Conservation (phyloP, 2,113 vertebrate genomes). For the Pedionomus torquatus region DNA sequence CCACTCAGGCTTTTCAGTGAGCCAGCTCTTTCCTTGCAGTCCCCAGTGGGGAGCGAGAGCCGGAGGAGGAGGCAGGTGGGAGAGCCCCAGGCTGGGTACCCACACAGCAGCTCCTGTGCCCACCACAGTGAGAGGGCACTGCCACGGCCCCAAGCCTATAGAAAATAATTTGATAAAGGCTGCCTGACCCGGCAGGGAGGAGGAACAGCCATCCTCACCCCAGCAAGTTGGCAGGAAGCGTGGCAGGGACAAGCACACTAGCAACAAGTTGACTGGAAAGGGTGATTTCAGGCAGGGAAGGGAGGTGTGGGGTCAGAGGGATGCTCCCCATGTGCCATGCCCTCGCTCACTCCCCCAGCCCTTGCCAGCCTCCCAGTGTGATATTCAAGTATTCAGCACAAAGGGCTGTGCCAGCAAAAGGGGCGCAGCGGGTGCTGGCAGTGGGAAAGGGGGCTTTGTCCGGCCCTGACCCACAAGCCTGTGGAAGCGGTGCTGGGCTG, state of each 20-base stretch:
- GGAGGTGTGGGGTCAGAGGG: neutral
- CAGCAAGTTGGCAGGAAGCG: neutral
- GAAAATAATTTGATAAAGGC: neutral
- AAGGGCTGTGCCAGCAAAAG: neutral
- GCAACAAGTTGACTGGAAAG: neutral
- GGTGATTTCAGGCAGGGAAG: neutral
- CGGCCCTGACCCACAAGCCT: neutral
- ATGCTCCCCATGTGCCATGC: neutral
- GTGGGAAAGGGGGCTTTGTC: neutral
- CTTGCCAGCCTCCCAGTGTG: neutral
- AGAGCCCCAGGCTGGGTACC: neutral
- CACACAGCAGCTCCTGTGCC: neutral
- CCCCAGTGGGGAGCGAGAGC: fast-evolving
- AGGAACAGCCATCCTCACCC: neutral
- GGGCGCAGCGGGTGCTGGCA: neutral
- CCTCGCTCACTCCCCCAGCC: neutral
- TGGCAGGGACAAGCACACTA: neutral
- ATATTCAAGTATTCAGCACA: neutral
- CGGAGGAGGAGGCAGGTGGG: neutral
- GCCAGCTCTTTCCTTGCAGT: neutral
- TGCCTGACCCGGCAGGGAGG: neutral
- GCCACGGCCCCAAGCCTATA: fast-evolving
- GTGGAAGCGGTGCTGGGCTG: neutral
- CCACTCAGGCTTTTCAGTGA: conserved; percentile 51
- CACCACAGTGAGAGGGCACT: neutral